A percentile compares a stretch with the other conserved stretches of the same genome.
Conservation (phyloP, 1,140 invertebrate genomes). For the Apis laboriosa region DNA sequence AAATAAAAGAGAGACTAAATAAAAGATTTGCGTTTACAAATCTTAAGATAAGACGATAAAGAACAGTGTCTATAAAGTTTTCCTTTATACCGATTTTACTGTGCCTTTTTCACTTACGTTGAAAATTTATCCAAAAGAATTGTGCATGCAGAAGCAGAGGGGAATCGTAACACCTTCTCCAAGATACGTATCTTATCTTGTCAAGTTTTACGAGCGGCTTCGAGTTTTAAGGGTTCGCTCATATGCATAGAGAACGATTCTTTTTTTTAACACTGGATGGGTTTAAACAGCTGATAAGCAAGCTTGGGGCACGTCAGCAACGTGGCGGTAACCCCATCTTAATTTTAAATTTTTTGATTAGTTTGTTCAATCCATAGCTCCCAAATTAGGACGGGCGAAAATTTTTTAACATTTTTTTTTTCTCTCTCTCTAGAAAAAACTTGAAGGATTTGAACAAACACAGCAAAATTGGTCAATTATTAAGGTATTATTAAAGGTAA, state of each 20-base stretch:
- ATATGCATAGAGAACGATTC: conserved; percentile 29
- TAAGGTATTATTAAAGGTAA: no score
- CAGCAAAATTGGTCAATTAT: no score
- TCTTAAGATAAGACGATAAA: no score
- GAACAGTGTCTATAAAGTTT: neutral
- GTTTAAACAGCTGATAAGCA: conserved; percentile 55
- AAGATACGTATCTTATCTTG: conserved; percentile 46
- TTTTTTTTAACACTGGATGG: conserved; percentile 35
- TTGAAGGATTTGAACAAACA: neutral
- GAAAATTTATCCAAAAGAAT: conserved; percentile 20
- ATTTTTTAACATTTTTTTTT: conserved; percentile 8
- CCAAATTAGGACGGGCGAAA: no score
- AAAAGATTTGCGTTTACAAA: neutral
- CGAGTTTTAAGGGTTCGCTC: conserved; percentile 31
- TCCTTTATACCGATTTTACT: neutral
- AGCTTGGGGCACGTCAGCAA: conserved; percentile 27
- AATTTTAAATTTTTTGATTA: conserved; percentile 22
- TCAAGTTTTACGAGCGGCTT: conserved; percentile 39
- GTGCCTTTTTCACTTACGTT: conserved; percentile 31
- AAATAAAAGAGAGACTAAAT: neutral
- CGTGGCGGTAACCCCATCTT: neutral
- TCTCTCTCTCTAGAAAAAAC: neutral
- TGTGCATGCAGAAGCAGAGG: neutral
- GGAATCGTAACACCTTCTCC: conserved; percentile 15
- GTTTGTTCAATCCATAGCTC: no score